phyloP scores from a whole-genome alignment of 1,140 invertebrate genomes.

The Zaprionus taronus region DNA sequence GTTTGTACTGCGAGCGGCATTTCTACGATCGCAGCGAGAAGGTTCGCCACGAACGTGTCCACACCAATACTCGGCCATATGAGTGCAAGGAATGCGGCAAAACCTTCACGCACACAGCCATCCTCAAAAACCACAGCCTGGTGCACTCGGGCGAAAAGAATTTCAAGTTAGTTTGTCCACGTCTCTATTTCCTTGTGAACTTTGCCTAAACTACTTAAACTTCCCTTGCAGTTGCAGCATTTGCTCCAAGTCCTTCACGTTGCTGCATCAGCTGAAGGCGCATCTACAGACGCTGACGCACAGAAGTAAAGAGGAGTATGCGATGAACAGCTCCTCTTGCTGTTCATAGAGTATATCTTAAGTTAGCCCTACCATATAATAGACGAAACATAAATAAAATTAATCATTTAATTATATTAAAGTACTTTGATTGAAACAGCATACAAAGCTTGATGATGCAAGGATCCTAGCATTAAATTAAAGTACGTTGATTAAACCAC shows the following conservation, averaged over 20 bases:
- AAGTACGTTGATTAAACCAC: neutral
- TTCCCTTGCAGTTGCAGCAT: constrained; percentile 56
- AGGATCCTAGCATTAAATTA: too few relatives aligned
- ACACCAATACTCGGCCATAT: constrained; percentile 87
- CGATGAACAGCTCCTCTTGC: constrained; percentile 7
- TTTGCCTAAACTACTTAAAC: neutral
- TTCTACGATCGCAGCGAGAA: constrained; percentile 79
- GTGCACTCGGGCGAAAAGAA: constrained; percentile 75
- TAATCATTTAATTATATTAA: constrained; percentile 2
- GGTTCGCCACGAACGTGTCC: constrained; percentile 84
- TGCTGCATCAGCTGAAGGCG: constrained; percentile 75
- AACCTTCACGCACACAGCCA: constrained; percentile 86
- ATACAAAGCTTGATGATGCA: too few relatives aligned
- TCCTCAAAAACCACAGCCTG: constrained; percentile 72
- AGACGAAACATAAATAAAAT: neutral
- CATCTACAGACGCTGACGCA: constrained; percentile 75
- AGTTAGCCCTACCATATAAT: constrained; percentile 8
- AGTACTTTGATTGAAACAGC: neutral
- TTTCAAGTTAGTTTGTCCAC: constrained; percentile 45
- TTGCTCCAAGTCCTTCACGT: constrained; percentile 71
- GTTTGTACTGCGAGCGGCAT: constrained; percentile 69
- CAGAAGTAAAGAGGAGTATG: constrained; percentile 56
- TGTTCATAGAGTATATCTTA: constrained; percentile 3
- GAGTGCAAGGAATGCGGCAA: constrained; percentile 86
- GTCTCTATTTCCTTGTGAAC: neutral